phyloP scores from a whole-genome alignment of 2,797 vertebrate species.

The Melanogrammus aeglefinus region DNA sequence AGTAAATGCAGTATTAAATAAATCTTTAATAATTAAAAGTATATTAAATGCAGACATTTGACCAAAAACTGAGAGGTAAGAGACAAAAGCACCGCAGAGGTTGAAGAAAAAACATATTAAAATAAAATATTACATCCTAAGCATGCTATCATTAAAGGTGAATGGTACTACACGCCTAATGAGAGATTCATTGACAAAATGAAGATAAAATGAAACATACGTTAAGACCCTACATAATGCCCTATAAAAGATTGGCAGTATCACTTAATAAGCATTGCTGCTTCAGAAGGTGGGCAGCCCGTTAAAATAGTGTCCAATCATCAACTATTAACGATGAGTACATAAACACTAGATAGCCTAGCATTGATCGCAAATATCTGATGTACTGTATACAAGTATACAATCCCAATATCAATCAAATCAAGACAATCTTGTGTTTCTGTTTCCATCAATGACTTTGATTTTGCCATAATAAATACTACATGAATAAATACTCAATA shows the following conservation, averaged over 20 bases:
- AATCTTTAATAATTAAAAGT: neutral
- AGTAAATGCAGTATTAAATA: neutral
- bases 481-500: neutral
- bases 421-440: neutral
- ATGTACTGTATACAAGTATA: neutral
- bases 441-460: neutral
- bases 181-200: neutral
- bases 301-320: constrained; percentile 4
- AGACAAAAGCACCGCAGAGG: neutral
- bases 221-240: constrained; percentile 29
- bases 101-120: neutral
- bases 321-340: neutral
- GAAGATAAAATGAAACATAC: neutral
- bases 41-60: neutral
- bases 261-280: constrained; percentile 59
- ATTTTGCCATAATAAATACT: neutral
- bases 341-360: neutral
- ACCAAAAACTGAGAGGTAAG: neutral
- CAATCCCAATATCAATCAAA: neutral
- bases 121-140: neutral
- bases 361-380: neutral
- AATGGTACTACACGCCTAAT: neutral
- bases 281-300: constrained; percentile 10
- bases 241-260: constrained; percentile 68
- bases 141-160: neutral